Percentiles rank a stretch among this genome's conserved stretches.
phyloP scores from a whole-genome alignment of 2,888 invertebrate genomes.

The Phymatocera aterrima region DNA sequence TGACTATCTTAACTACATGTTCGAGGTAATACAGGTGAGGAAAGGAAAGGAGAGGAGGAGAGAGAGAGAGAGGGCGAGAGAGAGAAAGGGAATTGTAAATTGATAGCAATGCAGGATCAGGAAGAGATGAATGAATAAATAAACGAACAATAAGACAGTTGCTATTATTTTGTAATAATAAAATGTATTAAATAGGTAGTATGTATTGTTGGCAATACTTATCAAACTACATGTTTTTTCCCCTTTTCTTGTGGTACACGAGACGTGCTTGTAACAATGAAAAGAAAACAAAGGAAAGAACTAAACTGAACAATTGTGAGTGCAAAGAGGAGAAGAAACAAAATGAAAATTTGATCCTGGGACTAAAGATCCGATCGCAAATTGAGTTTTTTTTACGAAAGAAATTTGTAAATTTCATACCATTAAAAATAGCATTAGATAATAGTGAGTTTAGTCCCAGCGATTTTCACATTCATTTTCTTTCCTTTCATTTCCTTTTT shows the following conservation, averaged over 20 bases:
- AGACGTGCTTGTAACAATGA: conserved; percentile 59
- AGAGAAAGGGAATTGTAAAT: too few species aligned
- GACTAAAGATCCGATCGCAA: conserved; percentile 25
- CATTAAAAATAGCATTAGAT: not conserved
- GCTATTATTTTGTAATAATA: conserved; percentile 70
- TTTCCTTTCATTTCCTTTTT: conserved; percentile 55
- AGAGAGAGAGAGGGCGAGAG: too few species aligned
- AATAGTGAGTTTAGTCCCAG: conserved; percentile 33
- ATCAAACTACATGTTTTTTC: conserved; percentile 59
- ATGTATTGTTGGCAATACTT: conserved; percentile 72
- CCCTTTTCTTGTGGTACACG: conserved; percentile 58
- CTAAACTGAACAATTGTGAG: conserved; percentile 39
- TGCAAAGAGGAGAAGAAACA: conserved; percentile 38
- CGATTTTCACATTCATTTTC: conserved; percentile 37
- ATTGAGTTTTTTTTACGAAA: not conserved
- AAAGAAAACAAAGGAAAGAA: conserved; percentile 43
- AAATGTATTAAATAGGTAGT: conserved; percentile 73
- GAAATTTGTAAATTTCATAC: not conserved
- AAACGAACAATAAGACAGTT: conserved; percentile 48
- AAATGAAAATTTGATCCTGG: conserved; percentile 11
- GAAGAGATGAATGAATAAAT: not conserved
- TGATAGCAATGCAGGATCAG: not conserved
- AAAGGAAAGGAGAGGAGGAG: too few species aligned
- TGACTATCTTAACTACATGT: too few species aligned
- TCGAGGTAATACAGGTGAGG: too few species aligned